phyloP scores from a whole-genome alignment of 2,888 invertebrate species.

The Cynaeus angustus region DNA sequence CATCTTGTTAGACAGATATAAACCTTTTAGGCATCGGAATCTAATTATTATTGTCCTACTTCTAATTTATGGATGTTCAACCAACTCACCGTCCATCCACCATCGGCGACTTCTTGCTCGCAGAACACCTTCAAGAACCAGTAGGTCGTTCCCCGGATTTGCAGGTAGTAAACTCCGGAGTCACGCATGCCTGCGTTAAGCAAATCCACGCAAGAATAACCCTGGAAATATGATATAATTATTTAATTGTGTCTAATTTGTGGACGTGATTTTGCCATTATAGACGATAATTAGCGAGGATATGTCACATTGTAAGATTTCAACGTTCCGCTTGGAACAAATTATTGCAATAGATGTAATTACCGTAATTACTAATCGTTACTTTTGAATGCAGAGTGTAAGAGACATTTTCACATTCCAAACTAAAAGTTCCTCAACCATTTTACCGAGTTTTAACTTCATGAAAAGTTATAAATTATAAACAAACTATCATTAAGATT shows the following conservation, averaged over 20 bases:
- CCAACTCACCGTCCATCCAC: conserved; percentile 95
- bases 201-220: conserved; percentile 91
- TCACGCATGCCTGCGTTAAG: conserved; percentile 89
- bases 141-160: conserved; percentile 92
- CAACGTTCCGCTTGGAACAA: background rate
- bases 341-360: background rate
- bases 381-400: too few species aligned
- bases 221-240: conserved; percentile 74
- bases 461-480: too few species aligned
- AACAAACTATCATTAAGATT: background rate
- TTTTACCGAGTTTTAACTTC: too few species aligned
- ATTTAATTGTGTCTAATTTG: conserved; percentile 6
- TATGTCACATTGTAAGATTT: background rate
- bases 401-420: too few species aligned
- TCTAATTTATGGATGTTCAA: too few species aligned
- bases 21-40: too few species aligned
- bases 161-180: conserved; percentile 91
- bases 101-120: conserved; percentile 91
- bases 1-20: conserved; percentile 3
- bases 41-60: too few species aligned
- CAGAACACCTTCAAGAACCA: conserved; percentile 95
- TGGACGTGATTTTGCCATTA: background rate
- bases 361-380: background rate
- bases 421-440: too few species aligned
- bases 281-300: background rate